Percentiles rank a stretch among this genome's conserved stretches.
phyloP scores from a whole-genome alignment of 1,140 invertebrate species.

The Leptinotarsa undecemlineata region DNA sequence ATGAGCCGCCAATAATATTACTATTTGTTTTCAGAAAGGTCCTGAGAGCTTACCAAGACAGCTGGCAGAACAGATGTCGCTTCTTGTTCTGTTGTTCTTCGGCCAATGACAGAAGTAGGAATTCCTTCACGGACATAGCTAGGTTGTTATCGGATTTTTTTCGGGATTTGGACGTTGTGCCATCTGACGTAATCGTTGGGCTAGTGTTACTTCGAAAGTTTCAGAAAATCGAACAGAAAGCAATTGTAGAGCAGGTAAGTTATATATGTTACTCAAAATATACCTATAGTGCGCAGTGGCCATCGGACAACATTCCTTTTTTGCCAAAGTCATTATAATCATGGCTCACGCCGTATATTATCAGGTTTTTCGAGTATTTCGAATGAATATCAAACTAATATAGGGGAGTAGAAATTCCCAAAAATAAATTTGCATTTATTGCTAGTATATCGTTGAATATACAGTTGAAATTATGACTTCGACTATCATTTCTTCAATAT shows the following conservation, averaged over 20 bases:
- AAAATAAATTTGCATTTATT: too few species aligned
- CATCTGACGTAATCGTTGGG: conserved; percentile 87
- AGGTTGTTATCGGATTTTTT: conserved; percentile 87
- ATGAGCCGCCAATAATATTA: background rate
- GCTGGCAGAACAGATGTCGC: conserved; percentile 85
- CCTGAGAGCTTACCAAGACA: conserved; percentile 85
- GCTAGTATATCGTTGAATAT: too few species aligned
- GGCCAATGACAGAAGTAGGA: conserved; percentile 77
- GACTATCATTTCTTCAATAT: too few species aligned
- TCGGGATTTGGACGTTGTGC: conserved; percentile 88
- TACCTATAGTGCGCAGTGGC: background rate
- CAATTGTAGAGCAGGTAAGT: conserved; percentile 75
- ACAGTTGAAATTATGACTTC: too few species aligned
- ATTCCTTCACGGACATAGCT: conserved; percentile 86
- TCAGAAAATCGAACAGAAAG: conserved; percentile 79
- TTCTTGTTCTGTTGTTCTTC: conserved; percentile 87
- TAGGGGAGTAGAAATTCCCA: too few species aligned
- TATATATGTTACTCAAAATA: background rate
- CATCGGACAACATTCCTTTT: too few species aligned
- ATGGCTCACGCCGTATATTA: too few species aligned
- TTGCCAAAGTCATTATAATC: too few species aligned
- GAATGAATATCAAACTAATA: too few species aligned
- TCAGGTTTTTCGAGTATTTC: too few species aligned
- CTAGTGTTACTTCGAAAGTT: conserved; percentile 80
- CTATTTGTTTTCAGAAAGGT: conserved; percentile 71